Percentiles rank a stretch among this genome's conserved stretches.
Evolutionary conservation across 1,140 invertebrate genomes (phyloP).

Genomic region (Lordiphosa clarofinis): DNA sequence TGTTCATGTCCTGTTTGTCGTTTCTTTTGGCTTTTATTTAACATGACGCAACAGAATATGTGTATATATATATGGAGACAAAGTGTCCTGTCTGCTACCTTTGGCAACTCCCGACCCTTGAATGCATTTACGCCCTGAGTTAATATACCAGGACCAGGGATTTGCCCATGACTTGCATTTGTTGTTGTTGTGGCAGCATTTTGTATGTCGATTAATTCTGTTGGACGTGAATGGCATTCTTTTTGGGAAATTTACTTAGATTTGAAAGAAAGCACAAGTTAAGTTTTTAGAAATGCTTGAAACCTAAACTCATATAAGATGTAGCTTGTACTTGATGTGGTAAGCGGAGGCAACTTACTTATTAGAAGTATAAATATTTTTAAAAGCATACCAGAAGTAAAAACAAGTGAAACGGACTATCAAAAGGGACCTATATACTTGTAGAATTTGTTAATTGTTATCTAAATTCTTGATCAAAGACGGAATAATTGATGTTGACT

Average conservation of each 20-base stretch:
- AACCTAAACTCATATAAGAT: no score
- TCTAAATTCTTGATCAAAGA: no score
- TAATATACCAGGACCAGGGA: constrained; percentile 40
- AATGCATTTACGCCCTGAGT: constrained; percentile 50
- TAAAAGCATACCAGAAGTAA: no score
- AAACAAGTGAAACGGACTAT: no score
- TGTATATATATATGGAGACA: constrained; percentile 15
- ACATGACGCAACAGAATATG: constrained; percentile 69
- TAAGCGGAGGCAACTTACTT: no score
- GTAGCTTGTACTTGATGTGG: no score
- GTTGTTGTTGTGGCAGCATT: constrained; percentile 34
- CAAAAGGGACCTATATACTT: no score
- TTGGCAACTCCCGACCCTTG: constrained; percentile 10
- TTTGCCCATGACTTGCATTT: constrained; percentile 42
- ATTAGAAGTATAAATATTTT: no score
- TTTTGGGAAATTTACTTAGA: no score
- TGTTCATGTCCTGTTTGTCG: constrained; percentile 48
- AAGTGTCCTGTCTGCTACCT: constrained; percentile 55
- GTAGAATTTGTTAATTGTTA: no score
- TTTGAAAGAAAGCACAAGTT: background rate
- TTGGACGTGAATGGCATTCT: constrained; percentile 3
- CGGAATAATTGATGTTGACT: no score
- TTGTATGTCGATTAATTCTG: constrained; percentile 37
- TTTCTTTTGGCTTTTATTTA: constrained; percentile 65
- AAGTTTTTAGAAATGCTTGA: no score